Base-by-base conservation (phyloP, 2,797 vertebrate genomes). In the Trichosurus vulpecula region DNA sequence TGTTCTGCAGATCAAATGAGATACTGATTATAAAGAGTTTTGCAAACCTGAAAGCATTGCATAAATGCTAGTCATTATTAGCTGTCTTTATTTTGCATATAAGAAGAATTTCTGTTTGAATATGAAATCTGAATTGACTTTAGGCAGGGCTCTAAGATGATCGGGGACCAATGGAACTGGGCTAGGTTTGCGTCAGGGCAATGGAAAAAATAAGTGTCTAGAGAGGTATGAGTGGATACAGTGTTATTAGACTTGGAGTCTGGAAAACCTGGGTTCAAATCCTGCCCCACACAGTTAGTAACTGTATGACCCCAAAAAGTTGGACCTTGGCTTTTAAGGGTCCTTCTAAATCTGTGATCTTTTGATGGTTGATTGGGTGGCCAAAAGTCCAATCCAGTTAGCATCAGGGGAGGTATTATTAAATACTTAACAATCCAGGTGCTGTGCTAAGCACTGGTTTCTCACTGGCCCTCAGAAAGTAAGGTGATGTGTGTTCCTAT, bases 21-120 rank as follows among this genome's bases (percentile, higher is more conserved):
- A 81, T 81, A 25, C n/a, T 47, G 6, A 81, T 25, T 25, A 47
- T 81, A 10, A 47, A 74, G 66, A 81, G 22, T 31, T 47, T 27
- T 47, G 4, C 9, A 81, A 47, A 47, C 41, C 30, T 81, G 47
- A 27, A 81, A 81, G 41, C 16, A 74, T 61, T 58, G 74, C 41
- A 22, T n/a, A 74, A 74, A 74, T 81, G 19, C n/a, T n/a, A 19
- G 61, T 5, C 8, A 3, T 81, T 25, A 81, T 87, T 87, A 27
- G 22, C 74, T 47, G 4, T 87, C 51, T 51, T 87, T 87, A 87
- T 27, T 87, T 51, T 87, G 22, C 25, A 51, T 27, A 94, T 97
- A 94, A n/a, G 95, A 94, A 94, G 95, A 96, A 95, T 92, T 97
- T 97, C 91, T 98, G 97, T 98, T 97, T 97, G 97, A 98, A 97